Percentiles rank a stretch among this genome's conserved stretches.
phyloP scores from a whole-genome alignment of 2,888 invertebrate genomes.

The Philaethria dido region DNA sequence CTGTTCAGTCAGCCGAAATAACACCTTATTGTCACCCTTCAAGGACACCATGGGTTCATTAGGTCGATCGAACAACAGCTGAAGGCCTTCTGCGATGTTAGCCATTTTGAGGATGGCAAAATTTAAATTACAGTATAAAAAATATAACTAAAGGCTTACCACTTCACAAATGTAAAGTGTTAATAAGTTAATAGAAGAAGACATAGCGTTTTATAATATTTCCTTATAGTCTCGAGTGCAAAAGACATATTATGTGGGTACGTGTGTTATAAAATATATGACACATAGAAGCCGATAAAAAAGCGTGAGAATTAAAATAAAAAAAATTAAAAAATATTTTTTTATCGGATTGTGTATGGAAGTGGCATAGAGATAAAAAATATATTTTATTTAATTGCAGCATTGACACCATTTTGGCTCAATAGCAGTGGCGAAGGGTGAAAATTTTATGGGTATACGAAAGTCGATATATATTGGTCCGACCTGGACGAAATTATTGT shows the following conservation, averaged over 20 bases:
- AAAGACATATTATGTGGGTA: neutral
- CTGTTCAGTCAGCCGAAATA: slow-evolving; percentile 85
- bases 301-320: slow-evolving; percentile 17
- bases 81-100: slow-evolving; percentile 54
- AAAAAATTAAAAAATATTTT: neutral
- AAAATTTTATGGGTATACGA: too few relatives aligned
- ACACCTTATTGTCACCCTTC: slow-evolving; percentile 83
- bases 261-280: too few relatives aligned
- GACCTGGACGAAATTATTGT: too few relatives aligned
- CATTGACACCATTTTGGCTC: too few relatives aligned
- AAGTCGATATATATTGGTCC: too few relatives aligned
- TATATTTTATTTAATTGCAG: neutral
- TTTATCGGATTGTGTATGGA: slow-evolving; percentile 14
- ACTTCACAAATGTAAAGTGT: slow-evolving; percentile 62
- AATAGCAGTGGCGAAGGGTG: too few relatives aligned
- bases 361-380: neutral
- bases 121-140: neutral
- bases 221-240: slow-evolving; percentile 21
- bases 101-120: slow-evolving; percentile 55
- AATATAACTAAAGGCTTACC: slow-evolving; percentile 43
- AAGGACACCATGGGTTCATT: slow-evolving; percentile 85
- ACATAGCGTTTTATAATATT: neutral
- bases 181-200: neutral
- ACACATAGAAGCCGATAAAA: slow-evolving; percentile 11
- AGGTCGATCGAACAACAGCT: slow-evolving; percentile 84